phyloP scores from a whole-genome alignment of 2,888 invertebrate genomes.

The Diachrysia chrysitis region DNA sequence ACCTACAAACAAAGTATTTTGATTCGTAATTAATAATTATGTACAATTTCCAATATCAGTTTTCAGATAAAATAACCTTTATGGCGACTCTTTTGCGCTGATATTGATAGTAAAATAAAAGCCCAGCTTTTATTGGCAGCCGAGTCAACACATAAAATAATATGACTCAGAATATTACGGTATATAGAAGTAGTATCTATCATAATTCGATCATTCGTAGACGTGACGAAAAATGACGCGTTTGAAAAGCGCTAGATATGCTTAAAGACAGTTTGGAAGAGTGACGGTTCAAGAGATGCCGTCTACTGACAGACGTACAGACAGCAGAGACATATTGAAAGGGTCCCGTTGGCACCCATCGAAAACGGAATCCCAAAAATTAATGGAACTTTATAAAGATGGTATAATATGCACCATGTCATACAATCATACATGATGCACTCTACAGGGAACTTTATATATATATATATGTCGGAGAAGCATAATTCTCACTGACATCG shows the following conservation, averaged over 20 bases:
- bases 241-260: background rate
- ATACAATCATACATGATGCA: background rate
- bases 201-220: background rate
- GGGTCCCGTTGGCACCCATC: too few relatives aligned
- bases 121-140: background rate
- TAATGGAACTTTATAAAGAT: too few relatives aligned
- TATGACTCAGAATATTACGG: too few relatives aligned
- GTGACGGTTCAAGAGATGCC: too few relatives aligned
- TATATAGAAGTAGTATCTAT: background rate
- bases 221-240: background rate
- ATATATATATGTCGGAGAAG: too few relatives aligned
- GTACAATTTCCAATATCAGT: background rate
- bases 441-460: background rate
- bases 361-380: too few relatives aligned
- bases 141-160: conserved; percentile 2
- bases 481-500: too few relatives aligned
- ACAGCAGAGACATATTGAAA: too few relatives aligned
- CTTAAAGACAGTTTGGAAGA: background rate
- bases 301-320: too few relatives aligned
- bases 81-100: background rate
- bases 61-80: background rate
- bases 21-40: too few relatives aligned
- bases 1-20: too few relatives aligned
- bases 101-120: background rate
- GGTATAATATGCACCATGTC: background rate